Evolutionary conservation across 2,113 vertebrate genomes (phyloP).

Genomic region (Heterochromis multidens): DNA sequence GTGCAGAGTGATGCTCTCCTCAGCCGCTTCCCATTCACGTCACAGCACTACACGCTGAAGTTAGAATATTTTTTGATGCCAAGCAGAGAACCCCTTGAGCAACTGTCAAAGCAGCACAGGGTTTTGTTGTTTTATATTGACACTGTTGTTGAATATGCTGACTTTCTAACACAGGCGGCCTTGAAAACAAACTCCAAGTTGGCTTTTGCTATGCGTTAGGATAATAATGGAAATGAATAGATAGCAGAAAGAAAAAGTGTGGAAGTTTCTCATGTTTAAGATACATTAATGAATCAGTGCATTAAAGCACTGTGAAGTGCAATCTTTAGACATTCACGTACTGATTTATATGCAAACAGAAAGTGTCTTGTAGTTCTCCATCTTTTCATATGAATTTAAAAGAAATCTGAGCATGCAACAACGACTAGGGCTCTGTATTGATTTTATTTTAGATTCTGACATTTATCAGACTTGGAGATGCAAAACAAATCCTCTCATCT

Average conservation of each 20-base stretch:
- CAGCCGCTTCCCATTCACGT: not conserved
- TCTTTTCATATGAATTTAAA: not conserved
- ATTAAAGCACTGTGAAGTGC: not conserved
- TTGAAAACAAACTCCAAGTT: not conserved
- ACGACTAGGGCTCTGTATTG: not conserved
- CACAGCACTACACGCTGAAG: slow-evolving; percentile 19
- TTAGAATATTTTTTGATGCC: slow-evolving; percentile 14
- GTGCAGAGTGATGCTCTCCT: not conserved
- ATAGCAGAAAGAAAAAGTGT: not conserved
- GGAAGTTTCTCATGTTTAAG: not conserved
- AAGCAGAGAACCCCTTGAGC: not conserved
- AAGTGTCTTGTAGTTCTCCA: not conserved
- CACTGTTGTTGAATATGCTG: not conserved
- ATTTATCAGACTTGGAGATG: not conserved
- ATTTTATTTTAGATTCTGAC: slow-evolving; percentile 7
- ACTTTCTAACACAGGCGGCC: not conserved
- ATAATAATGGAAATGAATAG: not conserved
- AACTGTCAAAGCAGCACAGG: slow-evolving; percentile 6
- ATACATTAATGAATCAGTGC: not conserved
- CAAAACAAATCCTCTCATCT: slow-evolving; percentile 1
- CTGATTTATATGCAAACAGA: not conserved
- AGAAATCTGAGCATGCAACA: not conserved
- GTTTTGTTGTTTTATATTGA: slow-evolving; percentile 14
- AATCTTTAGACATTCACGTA: not conserved
- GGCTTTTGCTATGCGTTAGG: not conserved